Conservation (phyloP, 2,113 vertebrate genomes). For the Trichomycterus rosablanca region DNA sequence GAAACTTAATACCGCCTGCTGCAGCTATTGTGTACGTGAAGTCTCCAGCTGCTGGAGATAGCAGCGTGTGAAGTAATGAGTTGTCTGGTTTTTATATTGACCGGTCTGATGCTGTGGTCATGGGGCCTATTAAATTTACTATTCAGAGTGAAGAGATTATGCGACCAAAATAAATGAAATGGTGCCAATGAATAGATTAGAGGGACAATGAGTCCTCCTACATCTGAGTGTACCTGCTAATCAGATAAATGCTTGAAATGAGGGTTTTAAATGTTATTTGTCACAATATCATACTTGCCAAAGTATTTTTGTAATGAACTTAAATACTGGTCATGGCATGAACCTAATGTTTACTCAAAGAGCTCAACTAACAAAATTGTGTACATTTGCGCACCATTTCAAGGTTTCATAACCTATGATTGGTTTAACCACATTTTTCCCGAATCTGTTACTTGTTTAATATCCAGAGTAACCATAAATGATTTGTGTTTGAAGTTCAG, state of each 20-base stretch:
- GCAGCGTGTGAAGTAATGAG: slow-evolving; percentile 68
- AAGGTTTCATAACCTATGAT: too few relatives aligned
- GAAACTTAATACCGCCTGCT: slow-evolving; percentile 68
- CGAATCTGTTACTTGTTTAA: too few relatives aligned
- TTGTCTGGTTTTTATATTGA: slow-evolving; percentile 70
- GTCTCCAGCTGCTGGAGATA: slow-evolving; percentile 60
- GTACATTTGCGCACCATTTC: too few relatives aligned
- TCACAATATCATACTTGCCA: too few relatives aligned
- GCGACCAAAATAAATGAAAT: slow-evolving; percentile 72
- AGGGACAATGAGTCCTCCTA: slow-evolving; percentile 50
- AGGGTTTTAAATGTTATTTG: too few relatives aligned
- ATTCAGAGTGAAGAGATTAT: slow-evolving; percentile 74
- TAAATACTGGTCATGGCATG: too few relatives aligned
- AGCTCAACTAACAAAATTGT: too few relatives aligned
- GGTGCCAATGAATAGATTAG: slow-evolving; percentile 69
- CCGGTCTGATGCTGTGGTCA: slow-evolving; percentile 68
- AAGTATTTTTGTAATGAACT: too few relatives aligned
- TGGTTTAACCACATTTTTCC: too few relatives aligned
- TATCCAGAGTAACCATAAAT: too few relatives aligned
- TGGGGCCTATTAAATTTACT: slow-evolving; percentile 72
- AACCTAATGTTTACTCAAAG: too few relatives aligned
- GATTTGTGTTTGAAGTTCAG: too few relatives aligned
- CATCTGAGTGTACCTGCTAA: slow-evolving; percentile 31
- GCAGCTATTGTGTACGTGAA: slow-evolving; percentile 64
- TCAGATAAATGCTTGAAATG: slow-evolving; percentile 22